Conservation (phyloP, 1,140 invertebrate species). For the Ips typographus region DNA sequence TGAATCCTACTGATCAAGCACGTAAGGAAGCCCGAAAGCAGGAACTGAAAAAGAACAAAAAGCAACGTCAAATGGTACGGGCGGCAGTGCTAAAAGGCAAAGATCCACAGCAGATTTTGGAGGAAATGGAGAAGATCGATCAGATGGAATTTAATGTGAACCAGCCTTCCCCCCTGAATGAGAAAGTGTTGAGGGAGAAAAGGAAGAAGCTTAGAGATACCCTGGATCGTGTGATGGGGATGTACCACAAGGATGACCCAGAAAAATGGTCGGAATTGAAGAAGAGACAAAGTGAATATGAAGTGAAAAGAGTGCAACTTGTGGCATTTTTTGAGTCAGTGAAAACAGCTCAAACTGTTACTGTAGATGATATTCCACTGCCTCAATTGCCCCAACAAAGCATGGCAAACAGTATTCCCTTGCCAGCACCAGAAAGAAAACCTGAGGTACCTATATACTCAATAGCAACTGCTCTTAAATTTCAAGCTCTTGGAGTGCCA, state of each 20-base stretch:
- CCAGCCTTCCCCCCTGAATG: constrained; percentile 90
- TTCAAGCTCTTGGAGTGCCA: constrained; percentile 46
- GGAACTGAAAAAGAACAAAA: constrained; percentile 97
- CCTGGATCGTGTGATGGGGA: constrained; percentile 87
- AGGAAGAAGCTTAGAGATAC: constrained; percentile 94
- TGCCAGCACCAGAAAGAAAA: constrained; percentile 58
- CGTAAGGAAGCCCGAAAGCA: constrained; percentile 97
- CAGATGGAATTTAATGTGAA: constrained; percentile 97
- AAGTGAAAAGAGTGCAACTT: constrained; percentile 80
- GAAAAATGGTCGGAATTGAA: constrained; percentile 91
- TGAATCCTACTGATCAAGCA: constrained; percentile 99
- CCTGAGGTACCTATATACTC: constrained; percentile 53
- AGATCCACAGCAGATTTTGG: constrained; percentile 90
- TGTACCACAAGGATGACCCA: constrained; percentile 97
- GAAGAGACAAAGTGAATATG: constrained; percentile 89
- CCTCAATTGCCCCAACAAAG: constrained; percentile 61
- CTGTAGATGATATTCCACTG: constrained; percentile 95
- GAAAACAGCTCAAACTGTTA: constrained; percentile 90
- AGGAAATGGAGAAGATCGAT: constrained; percentile 97
- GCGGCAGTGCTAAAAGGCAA: constrained; percentile 98
- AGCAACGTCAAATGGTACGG: constrained; percentile 91
- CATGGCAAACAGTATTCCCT: constrained; percentile 67
- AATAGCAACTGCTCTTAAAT: constrained; percentile 50
- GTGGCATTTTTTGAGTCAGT: constrained; percentile 95
- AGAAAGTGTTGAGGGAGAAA: constrained; percentile 96